A percentile compares a stretch with the other conserved stretches of the same genome.
phyloP scores from a whole-genome alignment of 2,113 vertebrate genomes.

The Ciconia boyciana region DNA sequence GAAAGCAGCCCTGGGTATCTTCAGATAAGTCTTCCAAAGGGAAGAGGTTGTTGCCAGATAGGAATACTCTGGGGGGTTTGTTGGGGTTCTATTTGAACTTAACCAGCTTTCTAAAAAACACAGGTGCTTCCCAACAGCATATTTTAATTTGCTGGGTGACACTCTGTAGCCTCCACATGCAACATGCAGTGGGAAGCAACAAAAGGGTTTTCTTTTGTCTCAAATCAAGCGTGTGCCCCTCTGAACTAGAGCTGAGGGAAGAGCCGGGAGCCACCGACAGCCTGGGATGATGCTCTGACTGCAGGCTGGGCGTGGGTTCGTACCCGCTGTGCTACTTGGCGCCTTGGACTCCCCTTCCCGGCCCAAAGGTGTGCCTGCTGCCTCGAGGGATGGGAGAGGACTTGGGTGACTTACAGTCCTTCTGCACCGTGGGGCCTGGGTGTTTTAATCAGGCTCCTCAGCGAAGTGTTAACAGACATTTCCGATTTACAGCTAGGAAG shows the following conservation, averaged over 20 bases:
- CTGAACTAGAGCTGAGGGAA: background rate
- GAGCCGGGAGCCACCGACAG: background rate
- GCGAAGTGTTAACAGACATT: background rate
- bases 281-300: background rate
- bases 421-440: fast-evolving
- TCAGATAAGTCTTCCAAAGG: background rate
- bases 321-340: background rate
- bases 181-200: background rate
- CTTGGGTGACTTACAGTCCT: background rate
- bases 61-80: background rate
- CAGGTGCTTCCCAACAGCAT: background rate
- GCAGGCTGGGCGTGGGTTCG: background rate
- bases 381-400: background rate
- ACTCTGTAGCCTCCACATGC: background rate
- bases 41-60: background rate
- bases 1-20: background rate
- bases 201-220: background rate
- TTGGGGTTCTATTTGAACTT: background rate
- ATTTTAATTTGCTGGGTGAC: background rate
- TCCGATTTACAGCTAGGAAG: background rate
- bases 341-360: background rate
- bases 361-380: background rate
- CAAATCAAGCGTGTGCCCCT: background rate
- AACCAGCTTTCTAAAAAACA: background rate
- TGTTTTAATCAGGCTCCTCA: background rate